These are phyloP conservation scores for Spilosoma lubricipeda DNA, from an alignment of 2,888 invertebrate genomes.

Conservation along the genomic window DNA sequence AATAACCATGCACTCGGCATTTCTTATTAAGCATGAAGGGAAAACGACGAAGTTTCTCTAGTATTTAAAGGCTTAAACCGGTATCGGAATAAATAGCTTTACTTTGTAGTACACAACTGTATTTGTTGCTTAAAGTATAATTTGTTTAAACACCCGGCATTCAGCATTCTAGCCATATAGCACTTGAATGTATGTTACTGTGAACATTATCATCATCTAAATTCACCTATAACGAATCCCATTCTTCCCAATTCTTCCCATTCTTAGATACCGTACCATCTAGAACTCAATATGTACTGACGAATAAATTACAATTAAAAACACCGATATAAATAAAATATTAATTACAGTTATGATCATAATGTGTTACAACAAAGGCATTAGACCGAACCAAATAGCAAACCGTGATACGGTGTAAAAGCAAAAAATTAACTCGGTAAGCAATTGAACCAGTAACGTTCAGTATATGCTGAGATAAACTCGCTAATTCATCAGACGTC, in stretches of 20 bases:
- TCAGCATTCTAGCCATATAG: neutral
- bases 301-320: too few relatives aligned
- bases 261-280: too few relatives aligned
- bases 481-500: neutral
- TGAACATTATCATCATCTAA: neutral
- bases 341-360: too few relatives aligned
- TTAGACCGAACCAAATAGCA: too few relatives aligned
- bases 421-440: neutral
- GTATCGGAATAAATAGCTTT: slow-evolving; percentile 21
- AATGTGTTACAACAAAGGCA: too few relatives aligned
- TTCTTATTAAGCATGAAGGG: slow-evolving; percentile 6
- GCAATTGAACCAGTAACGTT: neutral
- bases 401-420: neutral
- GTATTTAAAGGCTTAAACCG: slow-evolving; percentile 22
- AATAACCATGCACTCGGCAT: slow-evolving; percentile 2
- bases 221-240: too few relatives aligned
- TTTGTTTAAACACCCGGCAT: neutral
- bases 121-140: neutral
- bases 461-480: too few relatives aligned
- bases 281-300: too few relatives aligned
- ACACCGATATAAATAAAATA: too few relatives aligned
- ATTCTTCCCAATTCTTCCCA: too few relatives aligned
- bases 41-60: slow-evolving; percentile 17
- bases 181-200: neutral
- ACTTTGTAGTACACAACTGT: slow-evolving; percentile 14